Base-by-base conservation (phyloP, 2,797 vertebrate genomes). In the Diplodus puntazzo region DNA sequence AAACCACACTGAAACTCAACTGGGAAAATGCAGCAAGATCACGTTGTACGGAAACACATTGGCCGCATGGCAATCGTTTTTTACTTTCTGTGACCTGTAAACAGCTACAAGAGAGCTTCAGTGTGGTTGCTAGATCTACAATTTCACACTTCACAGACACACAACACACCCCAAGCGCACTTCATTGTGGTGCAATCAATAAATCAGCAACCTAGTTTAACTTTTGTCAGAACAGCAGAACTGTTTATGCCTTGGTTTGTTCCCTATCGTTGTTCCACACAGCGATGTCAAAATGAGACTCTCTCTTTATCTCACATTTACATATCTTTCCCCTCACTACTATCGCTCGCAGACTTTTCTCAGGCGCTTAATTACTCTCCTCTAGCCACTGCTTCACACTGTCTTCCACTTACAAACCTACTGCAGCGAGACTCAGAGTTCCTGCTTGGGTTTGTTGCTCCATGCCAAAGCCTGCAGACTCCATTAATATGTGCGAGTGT, bases 1-100 rank as follows among this genome's bases (percentile, higher is more conserved):
- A 77, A 85, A 91, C 90, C 89, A 93, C 90, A 90, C 86, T 86
- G 84, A 93, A 87, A 90, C 81, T 63, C 69, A 43, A 23, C 18
- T 39, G 20, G 21, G 45, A 13, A 49, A 46, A 34, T 45, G 69
- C 45, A 73, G 50, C 30, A 45, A 5, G 69, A 11, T 23, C 17
- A n/a, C 18, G 14, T 54, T 58, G 11, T 8, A 27, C 4, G 53
- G 25, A 72, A 54, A 57, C 13, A 57, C 50, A 46, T n/a, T 39
- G 54, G 17, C 34, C 7, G 9, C 13, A 25, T 34, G 59, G 52
- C 11, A 45, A 39, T 39, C 30, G 30, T 52, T 1, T 74, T 83
- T 25, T 39, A 49, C 53, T 59, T 30, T 50, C 67, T 10, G 17
- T 62, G 60, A 71, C 68, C 72, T 27, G 30, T 53, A 77, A 81